Evolutionary conservation across 2,797 vertebrate genomes (phyloP).

Genomic region (Galagoides demidoff): DNA sequence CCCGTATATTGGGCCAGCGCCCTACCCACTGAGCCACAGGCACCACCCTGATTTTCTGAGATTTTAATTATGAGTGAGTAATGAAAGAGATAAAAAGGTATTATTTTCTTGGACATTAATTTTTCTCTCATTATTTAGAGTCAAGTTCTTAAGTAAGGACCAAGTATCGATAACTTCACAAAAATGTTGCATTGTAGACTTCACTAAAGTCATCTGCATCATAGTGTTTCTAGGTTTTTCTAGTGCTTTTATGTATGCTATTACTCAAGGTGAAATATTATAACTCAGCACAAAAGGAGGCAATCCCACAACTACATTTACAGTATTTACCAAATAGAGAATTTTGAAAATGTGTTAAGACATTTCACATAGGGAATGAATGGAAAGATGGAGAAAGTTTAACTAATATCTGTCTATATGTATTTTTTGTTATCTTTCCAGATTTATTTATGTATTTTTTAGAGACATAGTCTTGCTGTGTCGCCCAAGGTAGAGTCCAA

Average conservation of each 20-base stretch:
- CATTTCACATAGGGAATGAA: neutral
- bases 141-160: slow-evolving; percentile 30
- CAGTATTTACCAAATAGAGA: neutral
- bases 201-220: neutral
- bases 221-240: neutral
- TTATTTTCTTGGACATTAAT: slow-evolving; percentile 15
- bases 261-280: neutral
- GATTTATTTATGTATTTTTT: no score
- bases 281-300: slow-evolving; percentile 14
- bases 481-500: no score
- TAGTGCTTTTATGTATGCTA: neutral
- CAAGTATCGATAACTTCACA: neutral
- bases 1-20: no score
- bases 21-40: no score
- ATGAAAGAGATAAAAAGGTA: slow-evolving; percentile 19
- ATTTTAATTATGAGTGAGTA: slow-evolving; percentile 21
- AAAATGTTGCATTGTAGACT: slow-evolving; percentile 37
- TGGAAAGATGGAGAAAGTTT: neutral
- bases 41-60: neutral
- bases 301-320: neutral
- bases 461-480: no score
- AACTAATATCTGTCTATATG: neutral
- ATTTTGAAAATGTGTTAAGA: neutral
- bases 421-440: neutral
- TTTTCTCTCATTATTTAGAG: slow-evolving; percentile 27